phyloP scores from a whole-genome alignment of 2,888 invertebrate genomes.

The Aporophyla lueneburgensis region DNA sequence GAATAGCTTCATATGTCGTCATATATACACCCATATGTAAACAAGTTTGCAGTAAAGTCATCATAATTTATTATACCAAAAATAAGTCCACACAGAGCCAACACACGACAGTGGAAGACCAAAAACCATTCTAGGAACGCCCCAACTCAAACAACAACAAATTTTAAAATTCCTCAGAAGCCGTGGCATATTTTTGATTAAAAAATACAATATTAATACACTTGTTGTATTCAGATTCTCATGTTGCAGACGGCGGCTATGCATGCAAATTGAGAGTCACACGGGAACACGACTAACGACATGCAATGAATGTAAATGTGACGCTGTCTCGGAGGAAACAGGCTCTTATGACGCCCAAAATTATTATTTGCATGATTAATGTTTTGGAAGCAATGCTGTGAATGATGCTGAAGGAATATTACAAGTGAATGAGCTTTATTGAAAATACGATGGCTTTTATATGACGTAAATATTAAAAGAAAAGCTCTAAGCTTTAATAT shows the following conservation, averaged over 20 bases:
- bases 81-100: neutral
- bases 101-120: neutral
- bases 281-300: conserved; percentile 69
- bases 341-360: conserved; percentile 63
- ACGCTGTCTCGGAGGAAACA: conserved; percentile 65
- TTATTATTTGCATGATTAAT: conserved; percentile 64
- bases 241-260: conserved; percentile 61
- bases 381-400: conserved; percentile 35
- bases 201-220: conserved; percentile 69
- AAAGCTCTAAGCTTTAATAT: too few relatives aligned
- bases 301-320: conserved; percentile 77
- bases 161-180: conserved; percentile 46
- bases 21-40: too few relatives aligned
- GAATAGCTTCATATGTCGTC: too few relatives aligned
- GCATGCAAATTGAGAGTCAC: conserved; percentile 72
- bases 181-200: conserved; percentile 61
- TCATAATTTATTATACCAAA: neutral
- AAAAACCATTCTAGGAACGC: conserved; percentile 8
- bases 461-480: conserved; percentile 11
- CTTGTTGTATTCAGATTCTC: conserved; percentile 66
- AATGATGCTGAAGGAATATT: conserved; percentile 32
- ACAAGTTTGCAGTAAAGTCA: neutral
- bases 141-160: conserved; percentile 10
- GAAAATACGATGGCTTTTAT: conserved; percentile 23
- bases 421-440: conserved; percentile 32